These are phyloP conservation scores for Semicossyphus pulcher DNA, from an alignment of 2,113 vertebrate species.

Conservation along the genomic window DNA sequence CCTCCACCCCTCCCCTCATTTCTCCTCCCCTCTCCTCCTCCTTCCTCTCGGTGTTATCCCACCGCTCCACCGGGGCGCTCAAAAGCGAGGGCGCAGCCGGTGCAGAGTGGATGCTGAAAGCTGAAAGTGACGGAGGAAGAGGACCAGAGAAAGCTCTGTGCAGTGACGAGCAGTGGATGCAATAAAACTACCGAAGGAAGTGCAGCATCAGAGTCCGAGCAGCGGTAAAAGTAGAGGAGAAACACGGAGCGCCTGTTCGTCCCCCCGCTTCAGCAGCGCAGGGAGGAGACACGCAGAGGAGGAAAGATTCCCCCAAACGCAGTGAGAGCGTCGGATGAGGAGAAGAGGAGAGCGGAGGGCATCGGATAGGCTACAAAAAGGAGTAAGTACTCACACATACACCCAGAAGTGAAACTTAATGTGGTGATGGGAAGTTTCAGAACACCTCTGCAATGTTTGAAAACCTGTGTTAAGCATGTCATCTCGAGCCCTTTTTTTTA, in stretches of 20 bases:
- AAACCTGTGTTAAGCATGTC: too few species aligned
- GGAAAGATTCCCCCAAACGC: conserved; percentile 74
- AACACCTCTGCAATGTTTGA: background rate
- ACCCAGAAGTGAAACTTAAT: background rate
- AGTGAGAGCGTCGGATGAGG: conserved; percentile 73
- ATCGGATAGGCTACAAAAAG: conserved; percentile 71
- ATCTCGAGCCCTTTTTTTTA: too few species aligned
- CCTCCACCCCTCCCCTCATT: conserved; percentile 22
- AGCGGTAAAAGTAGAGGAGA: conserved; percentile 24
- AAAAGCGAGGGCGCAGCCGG: conserved; percentile 48
- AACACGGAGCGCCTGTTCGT: conserved; percentile 59
- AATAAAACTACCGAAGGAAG: background rate
- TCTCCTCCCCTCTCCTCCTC: conserved; percentile 35
- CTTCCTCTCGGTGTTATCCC: conserved; percentile 35
- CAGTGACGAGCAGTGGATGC: background rate
- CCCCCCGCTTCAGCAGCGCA: conserved; percentile 46
- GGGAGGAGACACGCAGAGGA: conserved; percentile 61
- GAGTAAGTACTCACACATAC: conserved; percentile 57
- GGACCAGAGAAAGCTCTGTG: conserved; percentile 5
- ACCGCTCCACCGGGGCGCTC: conserved; percentile 42
- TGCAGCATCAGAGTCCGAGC: conserved; percentile 7
- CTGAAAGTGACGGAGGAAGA: background rate
- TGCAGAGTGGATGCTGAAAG: conserved; percentile 17
- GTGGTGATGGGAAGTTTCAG: background rate
- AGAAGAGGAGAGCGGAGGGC: conserved; percentile 78